Evolutionary conservation across 2,888 invertebrate species (phyloP), one percentile per base, ranked within the genome.

Genomic region (Caenorhabditis zanzibari): DNA sequence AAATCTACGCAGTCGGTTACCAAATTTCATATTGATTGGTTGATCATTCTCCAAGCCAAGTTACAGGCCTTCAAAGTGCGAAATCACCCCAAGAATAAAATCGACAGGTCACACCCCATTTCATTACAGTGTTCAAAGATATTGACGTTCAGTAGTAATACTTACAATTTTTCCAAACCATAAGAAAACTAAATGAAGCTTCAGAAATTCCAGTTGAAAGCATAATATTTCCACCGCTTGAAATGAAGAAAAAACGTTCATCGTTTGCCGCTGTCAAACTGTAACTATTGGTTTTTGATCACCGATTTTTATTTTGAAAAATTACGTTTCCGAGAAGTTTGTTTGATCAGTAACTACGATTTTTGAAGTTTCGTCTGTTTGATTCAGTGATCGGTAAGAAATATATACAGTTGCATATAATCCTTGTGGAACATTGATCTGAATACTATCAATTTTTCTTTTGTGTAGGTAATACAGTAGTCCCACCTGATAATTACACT

Each of bases 391-490:
- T 3, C 32, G 32, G 28, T 16, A 2, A 26, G 5, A 54, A 6
- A 1, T 9, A 32, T 16, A 2, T n/a, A 16, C 14, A 59, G 19
- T 35, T 35, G 35, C 59, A 7, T n/a, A 59, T 5, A 16, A 22
- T 6, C 19, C 35, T 19, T 5, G 32, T 1, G 59, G 35, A 10
- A 59, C 59, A 59, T 59, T 59, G n/a, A 59, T 59, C 59, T 59
- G 1, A 58, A 58, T 1, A 56, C 12, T 26, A 4, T 56, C 26
- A 1, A n/a, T n/a, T n/a, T n/a, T n/a, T n/a, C n/a, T n/a, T 28
- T 58, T 32, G 14, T 5, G 9, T 10, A 59, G 9, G 0, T 16
- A 16, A 16, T 6, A 3, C 16, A n/a, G 14, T 16, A 28, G 16
- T 3, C 12, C 14, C 35, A 59, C 59, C 35, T 59, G n/a, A 35